phyloP scores from a whole-genome alignment of 2,888 invertebrate genomes.

The Pyrrhopygopsis socrates region DNA sequence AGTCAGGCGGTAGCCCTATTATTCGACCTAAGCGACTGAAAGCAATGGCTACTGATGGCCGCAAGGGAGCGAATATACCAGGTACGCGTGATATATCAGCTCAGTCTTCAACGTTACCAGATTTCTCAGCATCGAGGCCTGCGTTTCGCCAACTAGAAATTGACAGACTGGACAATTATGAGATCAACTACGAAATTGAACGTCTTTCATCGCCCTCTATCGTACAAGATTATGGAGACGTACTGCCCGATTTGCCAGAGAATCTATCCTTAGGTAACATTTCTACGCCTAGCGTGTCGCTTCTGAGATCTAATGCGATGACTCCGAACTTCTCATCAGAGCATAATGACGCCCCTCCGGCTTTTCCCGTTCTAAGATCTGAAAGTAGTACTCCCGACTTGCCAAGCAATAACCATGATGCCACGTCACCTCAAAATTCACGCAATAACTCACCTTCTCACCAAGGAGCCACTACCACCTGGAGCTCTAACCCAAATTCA shows the following conservation, averaged over 20 bases:
- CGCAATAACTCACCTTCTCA: constrained; percentile 57
- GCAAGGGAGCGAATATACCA: constrained; percentile 40
- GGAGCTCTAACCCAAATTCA: neutral
- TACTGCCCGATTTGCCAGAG: too few species aligned
- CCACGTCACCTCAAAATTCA: constrained; percentile 33
- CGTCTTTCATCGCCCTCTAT: too few species aligned
- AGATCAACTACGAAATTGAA: too few species aligned
- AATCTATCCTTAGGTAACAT: too few species aligned
- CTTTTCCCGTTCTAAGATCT: constrained; percentile 37
- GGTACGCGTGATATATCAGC: constrained; percentile 30
- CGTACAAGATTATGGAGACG: too few species aligned
- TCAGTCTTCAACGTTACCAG: constrained; percentile 24
- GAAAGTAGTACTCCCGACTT: constrained; percentile 45
- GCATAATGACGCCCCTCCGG: constrained; percentile 51
- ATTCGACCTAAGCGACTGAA: constrained; percentile 43
- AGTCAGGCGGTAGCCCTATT: constrained; percentile 46
- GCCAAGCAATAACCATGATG: constrained; percentile 48
- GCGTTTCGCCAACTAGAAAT: too few species aligned
- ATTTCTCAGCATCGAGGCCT: neutral
- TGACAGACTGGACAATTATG: too few species aligned
- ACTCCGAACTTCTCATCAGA: constrained; percentile 46
- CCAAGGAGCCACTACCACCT: constrained; percentile 6
- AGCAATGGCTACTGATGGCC: constrained; percentile 56
- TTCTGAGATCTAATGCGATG: too few species aligned
- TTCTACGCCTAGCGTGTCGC: too few species aligned